Conservation (phyloP, 92 coral and sea anemone species). For the Heliopora coerulea region DNA sequence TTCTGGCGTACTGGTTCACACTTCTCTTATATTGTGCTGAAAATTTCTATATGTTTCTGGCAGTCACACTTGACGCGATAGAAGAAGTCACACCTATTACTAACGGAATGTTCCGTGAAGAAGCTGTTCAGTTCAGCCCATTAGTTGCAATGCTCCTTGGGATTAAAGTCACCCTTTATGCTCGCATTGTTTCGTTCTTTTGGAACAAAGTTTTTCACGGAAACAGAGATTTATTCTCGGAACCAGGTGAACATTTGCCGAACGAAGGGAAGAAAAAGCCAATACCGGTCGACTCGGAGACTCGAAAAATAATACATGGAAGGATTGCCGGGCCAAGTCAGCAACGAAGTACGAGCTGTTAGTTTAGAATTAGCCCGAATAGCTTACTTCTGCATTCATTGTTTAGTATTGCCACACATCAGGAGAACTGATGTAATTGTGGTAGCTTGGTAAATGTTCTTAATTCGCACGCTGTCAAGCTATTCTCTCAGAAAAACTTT, state of each 20-base stretch:
- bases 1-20: constrained; percentile 5
- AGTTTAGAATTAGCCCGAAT: too few species aligned
- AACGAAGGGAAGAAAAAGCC: too few species aligned
- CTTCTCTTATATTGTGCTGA: neutral
- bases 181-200: constrained; percentile 11
- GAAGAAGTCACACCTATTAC: neutral
- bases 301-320: too few species aligned
- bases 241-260: constrained; percentile 2
- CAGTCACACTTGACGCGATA: neutral
- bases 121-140: neutral
- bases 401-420: too few species aligned
- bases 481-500: too few species aligned
- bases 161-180: neutral
- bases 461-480: too few species aligned
- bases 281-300: too few species aligned
- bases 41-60: neutral
- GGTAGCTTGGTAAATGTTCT: too few species aligned
- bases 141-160: constrained; percentile 5
- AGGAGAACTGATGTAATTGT: too few species aligned
- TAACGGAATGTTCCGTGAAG: neutral
- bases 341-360: too few species aligned
- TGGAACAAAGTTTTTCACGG: constrained; percentile 19
- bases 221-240: constrained; percentile 19
- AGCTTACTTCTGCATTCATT: too few species aligned
- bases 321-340: too few species aligned